A percentile compares a stretch with the other conserved stretches of the same genome.
These are phyloP conservation scores for Lontra canadensis DNA, from an alignment of 2,113 vertebrate species.

Conservation along the genomic window DNA sequence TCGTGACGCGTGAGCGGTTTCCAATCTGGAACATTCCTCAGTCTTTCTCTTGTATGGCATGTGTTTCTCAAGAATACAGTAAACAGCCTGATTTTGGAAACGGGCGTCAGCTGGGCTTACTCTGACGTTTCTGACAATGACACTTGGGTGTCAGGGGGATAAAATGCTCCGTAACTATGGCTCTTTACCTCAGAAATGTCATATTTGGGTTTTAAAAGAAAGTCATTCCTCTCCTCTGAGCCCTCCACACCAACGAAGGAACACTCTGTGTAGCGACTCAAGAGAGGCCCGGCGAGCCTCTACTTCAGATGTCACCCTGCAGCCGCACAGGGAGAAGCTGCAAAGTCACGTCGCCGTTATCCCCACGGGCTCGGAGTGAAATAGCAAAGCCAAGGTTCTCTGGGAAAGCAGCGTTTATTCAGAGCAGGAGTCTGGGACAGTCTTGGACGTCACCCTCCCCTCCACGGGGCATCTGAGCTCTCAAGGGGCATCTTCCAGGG, in stretches of 20 bases:
- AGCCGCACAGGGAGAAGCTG: accelerated
- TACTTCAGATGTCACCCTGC: accelerated
- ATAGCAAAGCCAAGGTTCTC: background rate
- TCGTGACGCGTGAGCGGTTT: too few relatives aligned
- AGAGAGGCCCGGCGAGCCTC: background rate
- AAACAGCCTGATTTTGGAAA: accelerated
- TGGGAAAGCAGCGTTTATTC: background rate
- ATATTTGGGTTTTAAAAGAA: constrained; percentile 12
- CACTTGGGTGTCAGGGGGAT: background rate
- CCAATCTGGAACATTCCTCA: background rate
- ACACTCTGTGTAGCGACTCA: accelerated
- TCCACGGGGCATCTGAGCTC: background rate
- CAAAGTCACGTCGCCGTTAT: background rate
- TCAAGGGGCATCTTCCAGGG: background rate
- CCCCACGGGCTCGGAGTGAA: accelerated
- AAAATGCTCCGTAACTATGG: background rate
- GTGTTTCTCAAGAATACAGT: background rate
- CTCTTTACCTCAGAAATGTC: background rate
- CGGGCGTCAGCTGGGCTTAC: accelerated
- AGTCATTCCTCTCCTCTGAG: background rate
- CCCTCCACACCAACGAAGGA: background rate
- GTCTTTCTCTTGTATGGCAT: accelerated
- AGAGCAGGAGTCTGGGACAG: background rate
- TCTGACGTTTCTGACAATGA: too few relatives aligned
- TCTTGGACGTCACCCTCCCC: background rate